Evolutionary conservation across 2,113 vertebrate species (phyloP), one percentile per base, ranked within the genome.

Genomic region (Pogonocichla stellata): DNA sequence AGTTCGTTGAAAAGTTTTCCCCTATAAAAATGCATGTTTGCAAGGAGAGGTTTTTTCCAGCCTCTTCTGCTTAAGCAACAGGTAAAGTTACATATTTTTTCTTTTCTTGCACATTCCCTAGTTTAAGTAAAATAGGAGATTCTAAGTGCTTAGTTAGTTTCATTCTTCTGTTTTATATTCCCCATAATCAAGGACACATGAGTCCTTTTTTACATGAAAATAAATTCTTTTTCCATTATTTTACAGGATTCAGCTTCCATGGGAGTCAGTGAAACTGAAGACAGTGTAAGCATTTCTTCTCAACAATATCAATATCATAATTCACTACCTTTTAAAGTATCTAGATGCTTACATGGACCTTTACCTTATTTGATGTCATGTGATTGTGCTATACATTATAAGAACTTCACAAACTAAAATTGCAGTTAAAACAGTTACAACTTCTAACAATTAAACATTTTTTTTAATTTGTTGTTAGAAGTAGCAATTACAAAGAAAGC

Each of bases 191-290:
- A 50, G 23, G 38, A 54, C 6, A 79, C 5, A 5, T 50, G 71
- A 80, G 14, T 64, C 31, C 8, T 61, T 85, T 61, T 15, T 50
- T 23, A 33, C 31, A 45, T 28, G 18, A 70, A 94, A 88, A 75
- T 33, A 22, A 66, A 34, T 66, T 2, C 43, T 9, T 88, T 92
- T 83, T 45, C 34, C 9, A 56, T 70, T 57, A 20, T 51, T 93
- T 97, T 84, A 48, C 65, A 97, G 96, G 95, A 96, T 64, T 97
- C 96, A 11, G 10, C 45, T 80, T 4, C 93, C 54, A 70, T 94
- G 8, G 79, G 88, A 90, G 26, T 2, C 11, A 5, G 23, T 86
- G 96, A 92, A 90, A 53, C 57, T 45, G 42, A 88, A 28, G 62
- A 85, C 2, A 88, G 10, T 22, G 96, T 97, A 95, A 96, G 96